A percentile compares a stretch with the other conserved stretches of the same genome.
These are phyloP conservation scores for Luffia ferchaultella DNA, from an alignment of 2,888 invertebrate species.

Conservation along the genomic window DNA sequence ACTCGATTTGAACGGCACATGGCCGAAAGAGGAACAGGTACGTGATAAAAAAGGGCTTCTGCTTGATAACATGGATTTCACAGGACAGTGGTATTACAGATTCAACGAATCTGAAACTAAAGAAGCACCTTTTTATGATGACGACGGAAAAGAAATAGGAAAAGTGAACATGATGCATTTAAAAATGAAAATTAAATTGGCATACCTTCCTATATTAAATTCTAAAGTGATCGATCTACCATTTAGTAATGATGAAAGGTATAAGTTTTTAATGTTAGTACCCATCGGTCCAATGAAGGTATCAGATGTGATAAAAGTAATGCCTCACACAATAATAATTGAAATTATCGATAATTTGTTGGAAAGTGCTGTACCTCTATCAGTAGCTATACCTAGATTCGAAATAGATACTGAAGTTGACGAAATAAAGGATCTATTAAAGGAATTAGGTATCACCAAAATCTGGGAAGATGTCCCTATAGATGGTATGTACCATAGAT, in stretches of 20 bases:
- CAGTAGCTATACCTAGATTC: slow-evolving; percentile 24
- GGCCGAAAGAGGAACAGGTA: not conserved
- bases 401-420: slow-evolving; percentile 19
- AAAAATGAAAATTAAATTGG: slow-evolving; percentile 20
- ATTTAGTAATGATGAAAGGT: slow-evolving; percentile 22
- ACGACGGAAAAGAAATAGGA: slow-evolving; percentile 18
- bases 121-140: slow-evolving; percentile 23
- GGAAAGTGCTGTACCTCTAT: slow-evolving; percentile 21
- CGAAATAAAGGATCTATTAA: slow-evolving; percentile 18
- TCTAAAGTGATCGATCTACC: slow-evolving; percentile 25
- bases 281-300: slow-evolving; percentile 15
- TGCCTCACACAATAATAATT: slow-evolving; percentile 17
- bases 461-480: slow-evolving; percentile 6
- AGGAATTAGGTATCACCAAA: slow-evolving; percentile 18
- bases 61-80: not conserved
- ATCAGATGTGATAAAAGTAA: slow-evolving; percentile 14
- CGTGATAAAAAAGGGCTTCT: not conserved
- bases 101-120: slow-evolving; percentile 18
- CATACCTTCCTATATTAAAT: slow-evolving; percentile 19
- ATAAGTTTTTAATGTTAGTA: slow-evolving; percentile 3
- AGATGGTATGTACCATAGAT: slow-evolving; percentile 18
- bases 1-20: not conserved
- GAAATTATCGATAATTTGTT: slow-evolving; percentile 19
- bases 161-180: slow-evolving; percentile 22
- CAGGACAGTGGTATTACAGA: slow-evolving; percentile 19